Percentiles rank a stretch among this genome's conserved stretches.
These are phyloP conservation scores for Coecobrya sp. DNA, from an alignment of 2,888 invertebrate species.

Conservation along the genomic window DNA sequence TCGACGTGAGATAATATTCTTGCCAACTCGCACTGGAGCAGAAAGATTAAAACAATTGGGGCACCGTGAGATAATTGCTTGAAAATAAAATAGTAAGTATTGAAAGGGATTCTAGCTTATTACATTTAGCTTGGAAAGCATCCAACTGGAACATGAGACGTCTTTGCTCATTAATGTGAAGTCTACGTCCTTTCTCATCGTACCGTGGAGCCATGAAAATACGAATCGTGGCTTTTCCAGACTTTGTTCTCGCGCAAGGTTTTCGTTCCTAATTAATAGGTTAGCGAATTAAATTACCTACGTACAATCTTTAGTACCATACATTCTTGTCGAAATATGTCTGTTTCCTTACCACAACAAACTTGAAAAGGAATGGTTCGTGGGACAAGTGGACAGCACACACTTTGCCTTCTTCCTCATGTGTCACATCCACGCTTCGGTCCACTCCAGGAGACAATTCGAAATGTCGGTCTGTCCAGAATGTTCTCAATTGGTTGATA, in stretches of 20 bases:
- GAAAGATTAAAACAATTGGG: background rate
- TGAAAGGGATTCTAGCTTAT: no score
- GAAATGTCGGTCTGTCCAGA: constrained; percentile 70
- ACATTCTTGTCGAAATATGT: no score
- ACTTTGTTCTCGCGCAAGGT: constrained; percentile 67
- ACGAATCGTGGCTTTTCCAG: constrained; percentile 65
- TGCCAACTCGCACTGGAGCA: constrained; percentile 58
- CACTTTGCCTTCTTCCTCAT: constrained; percentile 60
- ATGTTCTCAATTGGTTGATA: constrained; percentile 73
- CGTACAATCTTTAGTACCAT: no score
- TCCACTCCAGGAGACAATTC: constrained; percentile 71
- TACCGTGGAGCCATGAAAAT: constrained; percentile 76
- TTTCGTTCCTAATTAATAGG: constrained; percentile 53
- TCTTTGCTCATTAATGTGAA: constrained; percentile 67
- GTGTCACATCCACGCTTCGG: constrained; percentile 59
- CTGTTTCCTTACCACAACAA: constrained; percentile 64
- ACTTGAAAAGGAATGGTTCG: constrained; percentile 66
- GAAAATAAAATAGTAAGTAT: background rate
- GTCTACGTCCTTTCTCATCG: constrained; percentile 67
- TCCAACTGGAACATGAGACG: constrained; percentile 78
- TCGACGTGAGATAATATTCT: constrained; percentile 61
- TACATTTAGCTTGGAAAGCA: constrained; percentile 74
- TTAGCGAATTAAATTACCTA: background rate
- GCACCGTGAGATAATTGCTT: background rate
- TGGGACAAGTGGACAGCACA: constrained; percentile 80